A percentile compares a stretch with the other conserved stretches of the same genome.
Evolutionary conservation across 2,113 vertebrate genomes (phyloP).

Genomic region (Callipepla californica): DNA sequence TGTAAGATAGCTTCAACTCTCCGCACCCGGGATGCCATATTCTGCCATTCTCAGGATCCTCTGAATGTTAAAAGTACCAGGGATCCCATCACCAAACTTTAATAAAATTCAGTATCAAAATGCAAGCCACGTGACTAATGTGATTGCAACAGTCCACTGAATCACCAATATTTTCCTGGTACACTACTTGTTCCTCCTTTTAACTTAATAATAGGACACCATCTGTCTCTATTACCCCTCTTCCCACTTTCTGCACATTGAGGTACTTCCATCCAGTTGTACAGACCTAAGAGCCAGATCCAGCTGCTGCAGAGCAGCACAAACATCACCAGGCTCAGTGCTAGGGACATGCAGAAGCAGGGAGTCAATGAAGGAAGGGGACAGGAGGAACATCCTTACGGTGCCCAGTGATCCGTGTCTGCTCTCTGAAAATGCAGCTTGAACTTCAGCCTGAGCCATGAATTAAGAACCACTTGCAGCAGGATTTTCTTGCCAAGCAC

Average conservation of each 20-base stretch:
- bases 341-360: neutral
- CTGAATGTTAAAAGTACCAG: neutral
- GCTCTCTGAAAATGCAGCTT: neutral
- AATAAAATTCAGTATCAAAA: neutral
- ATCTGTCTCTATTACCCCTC: neutral
- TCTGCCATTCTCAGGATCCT: neutral
- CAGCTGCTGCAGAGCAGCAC: neutral
- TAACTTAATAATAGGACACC: neutral
- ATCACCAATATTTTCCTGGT: neutral
- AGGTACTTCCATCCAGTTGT: neutral
- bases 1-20: neutral
- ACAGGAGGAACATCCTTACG: neutral
- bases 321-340: accelerated
- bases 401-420: conserved; percentile 27
- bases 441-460: conserved; percentile 21
- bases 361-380: neutral
- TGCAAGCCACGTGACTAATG: neutral
- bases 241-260: too few species aligned
- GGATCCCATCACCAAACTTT: neutral
- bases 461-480: neutral
- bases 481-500: neutral
- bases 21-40: neutral
- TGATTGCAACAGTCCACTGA: neutral
- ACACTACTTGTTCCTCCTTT: neutral
- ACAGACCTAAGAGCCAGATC: neutral